Base-by-base conservation (phyloP, 2,888 invertebrate species). In the Drosophila rubida region DNA sequence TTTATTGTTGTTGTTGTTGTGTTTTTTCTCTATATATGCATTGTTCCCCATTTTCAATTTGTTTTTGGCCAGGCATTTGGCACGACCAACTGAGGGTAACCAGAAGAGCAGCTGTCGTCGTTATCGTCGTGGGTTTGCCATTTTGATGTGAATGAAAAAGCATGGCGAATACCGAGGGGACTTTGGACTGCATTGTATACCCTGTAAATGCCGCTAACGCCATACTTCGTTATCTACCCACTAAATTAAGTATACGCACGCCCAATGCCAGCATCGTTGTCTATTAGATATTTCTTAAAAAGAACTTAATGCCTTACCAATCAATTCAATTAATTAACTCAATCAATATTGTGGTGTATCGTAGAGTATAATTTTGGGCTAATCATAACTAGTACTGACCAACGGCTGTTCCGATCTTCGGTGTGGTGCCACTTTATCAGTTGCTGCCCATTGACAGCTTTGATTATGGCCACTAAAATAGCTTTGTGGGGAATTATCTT, bases 21-120 rank as follows among this genome's bases (percentile, higher is more conserved):
- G n/a, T n/a, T n/a, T n/a, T n/a, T n/a, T n/a, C n/a, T n/a, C n/a
- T n/a, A n/a, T 25, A 25, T 67, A 53, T 54, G 49, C 58, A 35
- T 49, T 67, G 51, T 48, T 61, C 54, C 61, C 11, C 42, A 67
- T 66, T 69, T 74, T 80, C 63, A 66, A 74, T 69, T 78, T 58
- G 64, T 59, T 37, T 60, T 61, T 74, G 54, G 73, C 49, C 66
- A 61, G 42, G 57, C 70, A 70, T 71, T 70, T 72, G 72, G 65
- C 72, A 65, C 73, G 73, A 46, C 45, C 73, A 66, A 67, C 67
- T 74, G 62, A 59, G 58, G 60, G 50, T 62, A 53, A 67, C 50
- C 64, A 50, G 62, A 58, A 63, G 49, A 63, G 63, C 75, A 72
- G 72, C 76, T 75, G 76, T 70, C 71, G 63, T 75, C 72, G 75